Percentiles rank a stretch among this genome's conserved stretches.
Conservation (phyloP, 2,113 vertebrate species). For the Grallaria varia region DNA sequence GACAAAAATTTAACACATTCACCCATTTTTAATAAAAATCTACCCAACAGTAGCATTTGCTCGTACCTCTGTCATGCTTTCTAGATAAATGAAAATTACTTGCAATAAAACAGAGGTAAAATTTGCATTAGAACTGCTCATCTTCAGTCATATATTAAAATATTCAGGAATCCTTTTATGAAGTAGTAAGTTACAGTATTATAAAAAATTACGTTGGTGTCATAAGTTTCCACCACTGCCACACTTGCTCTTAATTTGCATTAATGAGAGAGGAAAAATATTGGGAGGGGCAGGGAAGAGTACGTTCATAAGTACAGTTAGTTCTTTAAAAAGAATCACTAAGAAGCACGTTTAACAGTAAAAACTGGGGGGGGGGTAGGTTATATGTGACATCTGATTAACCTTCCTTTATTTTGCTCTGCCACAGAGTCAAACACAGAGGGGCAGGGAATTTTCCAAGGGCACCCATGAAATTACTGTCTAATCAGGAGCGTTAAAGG, state of each 20-base stretch:
- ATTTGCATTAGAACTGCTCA: background rate
- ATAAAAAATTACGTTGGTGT: background rate
- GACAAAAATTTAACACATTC: background rate
- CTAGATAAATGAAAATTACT: background rate
- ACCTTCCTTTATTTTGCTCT: background rate
- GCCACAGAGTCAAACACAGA: background rate
- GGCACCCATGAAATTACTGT: fast-evolving
- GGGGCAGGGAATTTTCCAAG: background rate
- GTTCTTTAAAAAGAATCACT: background rate
- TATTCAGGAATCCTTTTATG: background rate
- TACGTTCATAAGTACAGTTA: background rate
- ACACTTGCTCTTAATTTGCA: background rate
- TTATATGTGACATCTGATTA: background rate
- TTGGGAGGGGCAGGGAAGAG: fast-evolving
- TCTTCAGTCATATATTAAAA: background rate
- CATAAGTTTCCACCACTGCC: background rate
- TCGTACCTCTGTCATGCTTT: background rate
- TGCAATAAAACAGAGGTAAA: background rate
- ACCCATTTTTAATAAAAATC: background rate
- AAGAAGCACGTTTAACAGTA: background rate
- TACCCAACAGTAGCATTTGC: background rate
- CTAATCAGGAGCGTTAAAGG: background rate
- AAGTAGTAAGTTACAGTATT: background rate
- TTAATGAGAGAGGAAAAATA: background rate
- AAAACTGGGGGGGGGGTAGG: background rate